Conservation (phyloP, 2,113 vertebrate genomes). For the Stigmatopora argus region DNA sequence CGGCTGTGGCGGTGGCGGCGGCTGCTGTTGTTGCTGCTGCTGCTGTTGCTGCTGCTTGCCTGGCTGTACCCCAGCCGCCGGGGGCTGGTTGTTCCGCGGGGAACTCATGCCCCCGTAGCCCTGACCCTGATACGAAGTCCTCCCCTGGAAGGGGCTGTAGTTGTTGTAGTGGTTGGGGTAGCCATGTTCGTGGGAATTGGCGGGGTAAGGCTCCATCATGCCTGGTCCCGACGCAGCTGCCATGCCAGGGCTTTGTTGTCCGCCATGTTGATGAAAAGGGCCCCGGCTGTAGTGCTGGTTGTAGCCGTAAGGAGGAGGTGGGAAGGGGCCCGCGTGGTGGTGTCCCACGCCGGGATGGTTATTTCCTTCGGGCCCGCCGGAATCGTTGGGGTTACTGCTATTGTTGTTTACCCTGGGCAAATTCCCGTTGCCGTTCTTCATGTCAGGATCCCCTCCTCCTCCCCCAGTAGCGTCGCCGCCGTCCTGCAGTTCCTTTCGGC, state of each 20-base stretch:
- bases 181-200: constrained; percentile 88
- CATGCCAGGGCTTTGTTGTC: constrained; percentile 99
- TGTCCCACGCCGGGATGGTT: constrained; percentile 81
- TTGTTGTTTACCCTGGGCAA: constrained; percentile 79
- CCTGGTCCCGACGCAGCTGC: constrained; percentile 81
- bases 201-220: constrained; percentile 81
- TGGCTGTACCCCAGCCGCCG: constrained; percentile 80
- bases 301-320: constrained; percentile 90
- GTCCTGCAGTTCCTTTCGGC: constrained; percentile 87
- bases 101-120: constrained; percentile 79
- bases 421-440: constrained; percentile 94
- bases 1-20: constrained; percentile 57
- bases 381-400: constrained; percentile 71
- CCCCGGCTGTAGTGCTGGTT: constrained; percentile 88
- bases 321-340: constrained; percentile 79
- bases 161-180: constrained; percentile 92
- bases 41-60: constrained; percentile 72
- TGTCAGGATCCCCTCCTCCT: constrained; percentile 84
- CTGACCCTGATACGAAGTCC: constrained; percentile 84
- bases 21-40: constrained; percentile 55
- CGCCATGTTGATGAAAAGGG: constrained; percentile 99
- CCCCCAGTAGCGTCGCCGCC: constrained; percentile 83
- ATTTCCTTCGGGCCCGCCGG: constrained; percentile 81
- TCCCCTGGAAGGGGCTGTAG: constrained; percentile 83
- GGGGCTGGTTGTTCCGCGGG: constrained; percentile 73